Percentiles rank a stretch among this genome's conserved stretches.
Conservation (phyloP, 2,113 vertebrate species). For the Ondatra zibethicus region DNA sequence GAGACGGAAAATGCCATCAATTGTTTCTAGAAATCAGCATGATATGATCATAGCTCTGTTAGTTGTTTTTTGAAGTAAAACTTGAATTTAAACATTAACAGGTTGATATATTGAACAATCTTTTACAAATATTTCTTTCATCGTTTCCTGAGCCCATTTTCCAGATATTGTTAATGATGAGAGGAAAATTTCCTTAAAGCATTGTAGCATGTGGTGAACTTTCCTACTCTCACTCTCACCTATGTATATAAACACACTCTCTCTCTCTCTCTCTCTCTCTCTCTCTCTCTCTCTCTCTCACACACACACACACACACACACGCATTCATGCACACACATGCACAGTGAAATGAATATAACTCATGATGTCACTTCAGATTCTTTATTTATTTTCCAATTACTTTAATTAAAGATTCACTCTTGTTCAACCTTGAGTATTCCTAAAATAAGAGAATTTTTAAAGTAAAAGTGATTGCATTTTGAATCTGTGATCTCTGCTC, state of each 20-base stretch:
- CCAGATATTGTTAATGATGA: neutral
- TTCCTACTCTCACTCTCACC: neutral
- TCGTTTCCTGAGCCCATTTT: neutral
- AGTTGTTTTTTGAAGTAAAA: neutral
- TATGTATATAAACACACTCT: neutral
- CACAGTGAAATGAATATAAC: neutral
- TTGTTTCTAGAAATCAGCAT: neutral
- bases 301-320: no score
- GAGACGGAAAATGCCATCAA: conserved; percentile 23
- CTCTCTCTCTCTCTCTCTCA: no score
- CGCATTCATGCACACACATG: neutral
- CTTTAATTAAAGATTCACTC: neutral
- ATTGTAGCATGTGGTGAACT: neutral
- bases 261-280: no score
- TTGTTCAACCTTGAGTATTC: neutral
- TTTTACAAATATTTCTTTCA: neutral
- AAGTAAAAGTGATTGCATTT: neutral
- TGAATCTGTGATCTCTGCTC: neutral
- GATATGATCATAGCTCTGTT: neutral
- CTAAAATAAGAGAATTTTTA: neutral
- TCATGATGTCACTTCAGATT: neutral
- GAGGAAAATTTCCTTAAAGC: neutral
- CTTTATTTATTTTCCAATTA: neutral
- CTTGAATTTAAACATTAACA: neutral
- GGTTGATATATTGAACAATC: neutral